These are phyloP conservation scores for Lordiphosa stackelbergi DNA, from an alignment of 1,140 invertebrate genomes.

Conservation along the genomic window DNA sequence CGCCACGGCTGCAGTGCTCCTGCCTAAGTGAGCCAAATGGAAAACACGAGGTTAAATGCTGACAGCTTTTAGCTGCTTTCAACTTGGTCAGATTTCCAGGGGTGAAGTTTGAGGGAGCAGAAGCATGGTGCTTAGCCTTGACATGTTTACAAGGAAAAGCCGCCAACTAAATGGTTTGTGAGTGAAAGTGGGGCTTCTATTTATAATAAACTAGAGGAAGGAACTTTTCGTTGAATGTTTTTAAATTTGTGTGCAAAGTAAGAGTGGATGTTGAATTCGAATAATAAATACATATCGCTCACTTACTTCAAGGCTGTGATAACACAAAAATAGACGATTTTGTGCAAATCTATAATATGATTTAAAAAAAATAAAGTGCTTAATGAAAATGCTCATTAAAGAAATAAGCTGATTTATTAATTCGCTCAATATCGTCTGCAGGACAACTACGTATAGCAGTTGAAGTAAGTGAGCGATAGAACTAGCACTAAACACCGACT, in stretches of 20 bases:
- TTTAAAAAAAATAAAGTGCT: no score
- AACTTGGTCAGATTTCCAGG: background rate
- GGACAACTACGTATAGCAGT: no score
- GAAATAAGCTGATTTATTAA: no score
- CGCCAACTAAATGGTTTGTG: constrained; percentile 1
- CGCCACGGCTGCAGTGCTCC: constrained; percentile 7
- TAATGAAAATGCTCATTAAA: no score
- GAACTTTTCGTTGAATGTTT: constrained; percentile 5
- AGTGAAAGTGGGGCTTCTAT: constrained; percentile 7
- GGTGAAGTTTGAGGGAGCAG: background rate
- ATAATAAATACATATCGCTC: no score
- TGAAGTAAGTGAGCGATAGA: no score
- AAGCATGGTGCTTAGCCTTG: constrained; percentile 9
- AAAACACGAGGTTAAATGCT: constrained; percentile 23
- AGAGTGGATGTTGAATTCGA: background rate
- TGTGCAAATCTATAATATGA: no score
- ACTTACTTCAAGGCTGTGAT: no score
- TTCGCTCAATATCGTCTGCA: no score
- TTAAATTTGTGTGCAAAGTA: background rate
- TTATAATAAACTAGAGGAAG: constrained; percentile 8
- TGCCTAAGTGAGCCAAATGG: constrained; percentile 14
- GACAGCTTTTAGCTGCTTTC: constrained; percentile 41
- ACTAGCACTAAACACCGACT: no score
- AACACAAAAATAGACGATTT: no score
- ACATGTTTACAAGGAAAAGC: constrained; percentile 22